Evolutionary conservation across 2,888 invertebrate genomes (phyloP).

Genomic region (Rhamnusium bicolor): DNA sequence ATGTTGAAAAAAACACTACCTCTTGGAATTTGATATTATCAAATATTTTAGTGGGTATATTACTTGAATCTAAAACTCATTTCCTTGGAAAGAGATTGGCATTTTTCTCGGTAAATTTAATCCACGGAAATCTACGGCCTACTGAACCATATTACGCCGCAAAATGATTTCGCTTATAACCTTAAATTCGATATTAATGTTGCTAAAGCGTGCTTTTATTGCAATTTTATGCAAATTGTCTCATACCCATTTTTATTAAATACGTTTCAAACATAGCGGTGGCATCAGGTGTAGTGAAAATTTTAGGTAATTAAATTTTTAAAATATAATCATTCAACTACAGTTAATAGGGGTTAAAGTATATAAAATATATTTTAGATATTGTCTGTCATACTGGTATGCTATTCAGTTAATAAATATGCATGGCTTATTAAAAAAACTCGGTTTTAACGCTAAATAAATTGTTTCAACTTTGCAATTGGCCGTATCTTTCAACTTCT

Average conservation of each 20-base stretch:
- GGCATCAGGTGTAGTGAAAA: neutral
- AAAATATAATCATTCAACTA: too few relatives aligned
- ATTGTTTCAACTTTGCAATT: too few relatives aligned
- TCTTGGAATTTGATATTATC: too few relatives aligned
- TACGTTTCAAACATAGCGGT: slow-evolving; percentile 19
- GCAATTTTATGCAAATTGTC: slow-evolving; percentile 41
- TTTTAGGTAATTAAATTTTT: neutral
- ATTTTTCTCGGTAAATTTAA: slow-evolving; percentile 24
- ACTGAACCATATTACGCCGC: slow-evolving; percentile 31
- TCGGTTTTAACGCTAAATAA: too few relatives aligned
- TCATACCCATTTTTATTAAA: slow-evolving; percentile 33
- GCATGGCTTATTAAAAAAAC: too few relatives aligned
- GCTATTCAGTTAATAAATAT: too few relatives aligned
- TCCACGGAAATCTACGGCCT: slow-evolving; percentile 13
- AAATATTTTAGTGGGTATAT: too few relatives aligned
- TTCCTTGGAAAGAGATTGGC: slow-evolving; percentile 27
- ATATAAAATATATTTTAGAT: too few relatives aligned
- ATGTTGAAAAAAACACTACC: too few relatives aligned
- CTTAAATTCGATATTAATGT: slow-evolving; percentile 45
- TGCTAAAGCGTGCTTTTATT: slow-evolving; percentile 37
- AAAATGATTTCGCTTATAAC: slow-evolving; percentile 38
- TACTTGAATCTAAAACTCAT: slow-evolving; percentile 15
- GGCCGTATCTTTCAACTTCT: too few relatives aligned
- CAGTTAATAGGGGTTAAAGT: too few relatives aligned
- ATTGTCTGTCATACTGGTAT: too few relatives aligned